Percentiles rank a stretch among this genome's conserved stretches.
phyloP scores from a whole-genome alignment of 1,140 invertebrate species.

The Cheumatopsyche charites region DNA sequence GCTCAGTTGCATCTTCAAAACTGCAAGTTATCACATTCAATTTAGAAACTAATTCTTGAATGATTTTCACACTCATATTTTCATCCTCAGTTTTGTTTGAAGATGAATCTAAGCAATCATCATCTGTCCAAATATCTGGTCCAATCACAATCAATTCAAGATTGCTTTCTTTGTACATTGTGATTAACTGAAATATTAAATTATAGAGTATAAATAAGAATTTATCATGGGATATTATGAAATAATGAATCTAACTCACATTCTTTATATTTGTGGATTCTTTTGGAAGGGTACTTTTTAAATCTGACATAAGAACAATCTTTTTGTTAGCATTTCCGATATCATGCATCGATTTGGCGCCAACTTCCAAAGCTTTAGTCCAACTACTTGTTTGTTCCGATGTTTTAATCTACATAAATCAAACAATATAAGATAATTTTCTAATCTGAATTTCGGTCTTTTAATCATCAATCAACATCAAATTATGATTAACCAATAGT shows the following conservation, averaged over 20 bases:
- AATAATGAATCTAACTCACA: too few relatives aligned
- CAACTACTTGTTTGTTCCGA: conserved; percentile 54
- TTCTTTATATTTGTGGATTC: conserved; percentile 49
- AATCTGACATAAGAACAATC: conserved; percentile 59
- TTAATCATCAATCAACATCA: too few relatives aligned
- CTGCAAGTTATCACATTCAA: conserved; percentile 54
- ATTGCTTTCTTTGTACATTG: conserved; percentile 53
- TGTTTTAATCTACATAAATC: conserved; percentile 51
- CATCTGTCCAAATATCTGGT: conserved; percentile 50
- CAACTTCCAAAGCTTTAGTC: conserved; percentile 57
- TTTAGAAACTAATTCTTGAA: conserved; percentile 52
- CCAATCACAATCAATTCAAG: conserved; percentile 58
- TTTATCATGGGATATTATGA: too few relatives aligned
- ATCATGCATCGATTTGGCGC: conserved; percentile 55
- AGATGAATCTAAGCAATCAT: conserved; percentile 44
- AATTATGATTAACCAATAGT: too few relatives aligned
- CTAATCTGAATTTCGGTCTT: too few relatives aligned
- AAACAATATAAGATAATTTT: too few relatives aligned
- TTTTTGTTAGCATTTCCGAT: conserved; percentile 54
- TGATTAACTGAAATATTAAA: conserved; percentile 48
- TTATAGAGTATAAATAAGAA: too few relatives aligned
- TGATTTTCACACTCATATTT: conserved; percentile 45
- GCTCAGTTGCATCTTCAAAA: conserved; percentile 56
- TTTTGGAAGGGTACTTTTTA: conserved; percentile 51
- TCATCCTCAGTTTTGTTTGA: not conserved